Evolutionary conservation across 2,113 vertebrate species (phyloP).

Genomic region (Erinaceus europaeus): DNA sequence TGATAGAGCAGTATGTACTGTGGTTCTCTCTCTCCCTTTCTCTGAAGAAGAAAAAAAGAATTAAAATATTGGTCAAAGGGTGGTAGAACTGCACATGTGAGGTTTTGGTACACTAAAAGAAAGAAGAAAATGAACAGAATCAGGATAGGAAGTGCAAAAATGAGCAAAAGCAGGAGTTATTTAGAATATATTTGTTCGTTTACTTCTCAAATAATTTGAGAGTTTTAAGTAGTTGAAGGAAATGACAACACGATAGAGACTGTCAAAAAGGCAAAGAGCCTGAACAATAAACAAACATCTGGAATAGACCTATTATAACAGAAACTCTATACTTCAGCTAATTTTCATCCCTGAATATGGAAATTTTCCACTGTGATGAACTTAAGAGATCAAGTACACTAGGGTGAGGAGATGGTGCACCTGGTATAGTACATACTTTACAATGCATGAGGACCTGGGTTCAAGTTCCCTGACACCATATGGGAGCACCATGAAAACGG

Average conservation of each 20-base stretch:
- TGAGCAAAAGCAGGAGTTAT: neutral
- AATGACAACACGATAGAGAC: neutral
- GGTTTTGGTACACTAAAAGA: neutral
- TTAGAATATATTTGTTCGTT: slow-evolving; percentile 25
- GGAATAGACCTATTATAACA: neutral
- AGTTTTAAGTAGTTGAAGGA: neutral
- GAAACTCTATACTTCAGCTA: neutral
- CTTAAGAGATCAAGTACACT: neutral
- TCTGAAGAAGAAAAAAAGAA: too few species aligned
- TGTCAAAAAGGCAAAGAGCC: neutral
- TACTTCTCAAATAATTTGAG: neutral
- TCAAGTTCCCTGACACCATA: too few species aligned
- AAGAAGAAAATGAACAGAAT: slow-evolving; percentile 1
- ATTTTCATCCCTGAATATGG: neutral
- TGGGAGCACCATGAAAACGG: too few species aligned
- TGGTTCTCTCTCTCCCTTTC: too few species aligned
- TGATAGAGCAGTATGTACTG: too few species aligned
- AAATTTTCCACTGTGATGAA: neutral
- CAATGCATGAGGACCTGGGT: too few species aligned
- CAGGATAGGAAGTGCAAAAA: neutral
- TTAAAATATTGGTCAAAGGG: too few species aligned
- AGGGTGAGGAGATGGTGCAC: too few species aligned
- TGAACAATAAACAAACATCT: slow-evolving; percentile 1
- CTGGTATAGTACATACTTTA: too few species aligned
- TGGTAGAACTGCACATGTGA: too few species aligned